Base-by-base conservation (phyloP, 2,113 vertebrate genomes). In the Trematomus loennbergii region DNA sequence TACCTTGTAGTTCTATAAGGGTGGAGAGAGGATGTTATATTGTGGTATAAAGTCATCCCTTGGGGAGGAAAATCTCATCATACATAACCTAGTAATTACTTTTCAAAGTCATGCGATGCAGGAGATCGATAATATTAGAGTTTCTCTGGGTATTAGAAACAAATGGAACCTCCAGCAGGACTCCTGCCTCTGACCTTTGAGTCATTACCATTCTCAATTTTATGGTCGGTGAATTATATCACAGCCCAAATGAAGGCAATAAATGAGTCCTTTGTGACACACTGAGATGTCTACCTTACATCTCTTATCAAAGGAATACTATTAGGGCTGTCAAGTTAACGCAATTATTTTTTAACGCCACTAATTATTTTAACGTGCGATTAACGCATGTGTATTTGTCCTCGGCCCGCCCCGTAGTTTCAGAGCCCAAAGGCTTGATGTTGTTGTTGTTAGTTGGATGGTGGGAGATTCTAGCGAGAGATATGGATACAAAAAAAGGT, bases 41-140 rank as follows among this genome's bases (percentile, higher is more conserved):
- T 84, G 79, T 68, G 17, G 88, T 88, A 89, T 89, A 87, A 90
- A 88, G 76, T 63, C 59, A 74, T 76, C 81, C 78, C 80, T 68
- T 46, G 72, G 52, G 79, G 76, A 69, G 67, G 62, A 48, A 85
- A 79, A 79, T 75, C 60, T 83, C 83, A 90, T 89, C 84, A 81
- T 86, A 90, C 85, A 87, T 87, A 87, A 90, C 84, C 88, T 49
- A 53, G 87, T 90, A 86, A 92, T 88, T 89, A 91, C 83, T 85
- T 90, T 85, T 79, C 88, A 89, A 89, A 89, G 87, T 91, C 86
- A 85, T 59, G 71, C 52, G 2, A 69, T 65, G 77, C 52, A 2
- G 45, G 43, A 71, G 81, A 91, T 92, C 91, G 77, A 91, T 92
- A 87, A 89, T 61, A 76, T 75, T 76, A 62, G 67, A 84, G 62